Evolutionary conservation across 2,797 vertebrate species (phyloP).

Genomic region (Cirrhinus molitorella): DNA sequence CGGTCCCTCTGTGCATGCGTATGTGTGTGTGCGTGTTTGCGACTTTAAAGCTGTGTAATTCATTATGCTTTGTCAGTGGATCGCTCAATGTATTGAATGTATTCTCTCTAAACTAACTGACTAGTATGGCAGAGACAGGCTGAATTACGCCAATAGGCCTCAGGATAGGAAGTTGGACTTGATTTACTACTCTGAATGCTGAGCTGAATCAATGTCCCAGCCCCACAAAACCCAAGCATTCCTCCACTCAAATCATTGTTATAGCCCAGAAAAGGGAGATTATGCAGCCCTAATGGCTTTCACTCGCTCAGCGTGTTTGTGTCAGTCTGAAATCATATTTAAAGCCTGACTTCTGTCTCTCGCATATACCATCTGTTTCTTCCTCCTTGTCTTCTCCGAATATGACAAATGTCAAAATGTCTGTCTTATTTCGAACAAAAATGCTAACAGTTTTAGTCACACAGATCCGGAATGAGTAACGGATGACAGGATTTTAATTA

Average conservation of each 20-base stretch:
- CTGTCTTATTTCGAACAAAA: too few species aligned
- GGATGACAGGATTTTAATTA: neutral
- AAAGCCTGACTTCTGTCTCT: constrained; percentile 80
- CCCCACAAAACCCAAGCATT: constrained; percentile 79
- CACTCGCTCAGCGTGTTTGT: constrained; percentile 81
- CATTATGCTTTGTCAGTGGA: constrained; percentile 81
- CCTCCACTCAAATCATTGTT: constrained; percentile 87
- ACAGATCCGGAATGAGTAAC: neutral
- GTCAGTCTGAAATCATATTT: constrained; percentile 87
- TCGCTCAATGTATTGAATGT: constrained; percentile 82
- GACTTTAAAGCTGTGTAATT: constrained; percentile 73
- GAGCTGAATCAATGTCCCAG: constrained; percentile 82
- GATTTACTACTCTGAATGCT: constrained; percentile 88
- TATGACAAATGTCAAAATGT: constrained; percentile 28
- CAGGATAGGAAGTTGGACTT: constrained; percentile 85
- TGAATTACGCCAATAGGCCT: constrained; percentile 84
- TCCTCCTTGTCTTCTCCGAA: neutral
- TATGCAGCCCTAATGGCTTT: constrained; percentile 85
- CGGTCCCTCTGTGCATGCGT: constrained; percentile 49
- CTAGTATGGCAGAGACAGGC: constrained; percentile 79
- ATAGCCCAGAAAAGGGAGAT: constrained; percentile 85
- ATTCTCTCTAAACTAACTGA: constrained; percentile 86
- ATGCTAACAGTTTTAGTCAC: too few species aligned
- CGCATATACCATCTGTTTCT: neutral
- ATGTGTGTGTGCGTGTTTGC: constrained; percentile 44